Percentiles rank a stretch among this genome's conserved stretches.
Evolutionary conservation across 2,888 invertebrate species (phyloP).

Genomic region (Monoplex corrugatus): DNA sequence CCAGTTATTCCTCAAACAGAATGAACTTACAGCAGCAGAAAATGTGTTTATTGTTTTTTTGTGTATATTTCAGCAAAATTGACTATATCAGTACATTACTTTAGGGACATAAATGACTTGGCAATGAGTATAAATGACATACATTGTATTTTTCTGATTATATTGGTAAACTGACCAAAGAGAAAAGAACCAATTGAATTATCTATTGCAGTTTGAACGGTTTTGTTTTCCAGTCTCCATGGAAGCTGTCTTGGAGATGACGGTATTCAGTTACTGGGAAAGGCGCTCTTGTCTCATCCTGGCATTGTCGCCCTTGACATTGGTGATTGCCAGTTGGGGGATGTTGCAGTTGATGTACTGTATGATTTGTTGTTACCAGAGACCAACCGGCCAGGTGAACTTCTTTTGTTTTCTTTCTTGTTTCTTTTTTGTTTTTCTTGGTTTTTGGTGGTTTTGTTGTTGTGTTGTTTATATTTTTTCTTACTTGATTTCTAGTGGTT

Average conservation of each 20-base stretch:
- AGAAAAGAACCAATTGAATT: too few relatives aligned
- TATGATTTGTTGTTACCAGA: slow-evolving; percentile 66
- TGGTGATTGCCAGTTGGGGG: slow-evolving; percentile 75
- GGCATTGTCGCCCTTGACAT: slow-evolving; percentile 74
- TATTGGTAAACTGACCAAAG: too few relatives aligned
- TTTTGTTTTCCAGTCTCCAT: slow-evolving; percentile 69
- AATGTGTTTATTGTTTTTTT: too few relatives aligned
- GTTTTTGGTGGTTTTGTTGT: not conserved
- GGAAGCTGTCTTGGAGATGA: slow-evolving; percentile 72
- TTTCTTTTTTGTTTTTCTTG: not conserved
- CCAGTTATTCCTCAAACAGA: too few relatives aligned
- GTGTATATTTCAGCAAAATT: too few relatives aligned
- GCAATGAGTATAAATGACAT: too few relatives aligned
- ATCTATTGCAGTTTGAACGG: too few relatives aligned
- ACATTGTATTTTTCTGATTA: too few relatives aligned
- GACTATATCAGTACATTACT: too few relatives aligned
- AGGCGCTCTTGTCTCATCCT: slow-evolving; percentile 68
- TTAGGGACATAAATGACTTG: too few relatives aligned
- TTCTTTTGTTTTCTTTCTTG: not conserved
- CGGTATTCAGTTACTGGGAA: slow-evolving; percentile 67
- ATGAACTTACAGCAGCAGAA: too few relatives aligned
- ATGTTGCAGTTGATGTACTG: slow-evolving; percentile 68
- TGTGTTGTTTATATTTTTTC: not conserved
- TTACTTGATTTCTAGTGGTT: not conserved
- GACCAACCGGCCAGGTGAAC: slow-evolving; percentile 68